Base-by-base conservation (phyloP, 2,888 invertebrate genomes). In the Caenorhabditis zanzibari region DNA sequence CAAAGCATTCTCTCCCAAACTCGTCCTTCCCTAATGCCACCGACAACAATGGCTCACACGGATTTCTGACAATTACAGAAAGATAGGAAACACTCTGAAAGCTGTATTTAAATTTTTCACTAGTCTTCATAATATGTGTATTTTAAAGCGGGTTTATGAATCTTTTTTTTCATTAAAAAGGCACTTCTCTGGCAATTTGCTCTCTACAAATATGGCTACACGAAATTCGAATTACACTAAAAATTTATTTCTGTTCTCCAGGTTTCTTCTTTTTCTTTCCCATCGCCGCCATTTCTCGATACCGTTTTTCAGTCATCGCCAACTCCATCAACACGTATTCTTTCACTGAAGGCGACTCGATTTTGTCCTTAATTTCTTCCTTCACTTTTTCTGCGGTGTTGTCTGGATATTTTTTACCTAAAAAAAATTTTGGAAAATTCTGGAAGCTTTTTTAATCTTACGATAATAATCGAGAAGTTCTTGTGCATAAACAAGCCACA, bases 401-500 rank as follows among this genome's bases (percentile, higher is more conserved):
- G 0, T 61, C 59, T 2, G 82, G 82, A 24, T 73, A 79, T 24
- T 79, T 82, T 26, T 47, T 52, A 24, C 81, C 81, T 81, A 49
- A 24, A 81, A 14, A 28, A n/a, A 44, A 19, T 7, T 22, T 4
- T 44, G 41, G 0, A 19, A 72, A 22, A 59, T 22, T n/a, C n/a
- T n/a, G n/a, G n/a, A n/a, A n/a, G n/a, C n/a, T n/a, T n/a, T n/a
- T n/a, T n/a, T n/a, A n/a, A n/a, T n/a, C 74, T 77, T n/a, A 87
- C 87, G 80, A 56, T 85, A 88, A 69, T 84, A 85, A n/a, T 89
- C 87, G 12, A 83, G 68, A n/a, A 90, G 82, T 41, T 87, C 84
- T 38, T 87, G 81, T 5, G 88, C 90, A 66, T 90, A 90, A 24
- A 88, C 76, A 28, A 90, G 84, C 89, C 89, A 90, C 4, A 90